Evolutionary conservation across 2,113 vertebrate species (phyloP).

Genomic region (Hipposideros armiger): DNA sequence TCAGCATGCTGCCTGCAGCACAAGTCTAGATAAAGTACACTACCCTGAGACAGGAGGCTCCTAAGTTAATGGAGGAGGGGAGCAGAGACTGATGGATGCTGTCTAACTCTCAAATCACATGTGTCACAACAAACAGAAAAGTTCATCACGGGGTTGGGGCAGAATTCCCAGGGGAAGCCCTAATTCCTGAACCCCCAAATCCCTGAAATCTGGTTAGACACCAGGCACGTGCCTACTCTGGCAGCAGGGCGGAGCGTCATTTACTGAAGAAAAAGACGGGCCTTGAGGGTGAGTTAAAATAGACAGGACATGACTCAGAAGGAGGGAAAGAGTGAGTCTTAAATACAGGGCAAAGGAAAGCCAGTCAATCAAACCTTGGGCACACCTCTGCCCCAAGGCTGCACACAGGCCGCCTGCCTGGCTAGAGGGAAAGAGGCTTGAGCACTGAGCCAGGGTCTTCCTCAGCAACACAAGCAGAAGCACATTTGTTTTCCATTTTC

Average conservation of each 20-base stretch:
- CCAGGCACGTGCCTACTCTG: background rate
- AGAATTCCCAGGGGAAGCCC: background rate
- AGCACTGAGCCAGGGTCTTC: background rate
- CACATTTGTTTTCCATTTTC: slow-evolving; percentile 17
- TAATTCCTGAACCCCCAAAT: background rate
- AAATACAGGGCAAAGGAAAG: slow-evolving; percentile 69
- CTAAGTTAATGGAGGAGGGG: background rate
- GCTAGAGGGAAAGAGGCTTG: background rate
- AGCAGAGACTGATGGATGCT: background rate
- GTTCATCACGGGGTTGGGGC: background rate
- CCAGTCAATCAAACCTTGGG: slow-evolving; percentile 11
- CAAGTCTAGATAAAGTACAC: slow-evolving; percentile 44
- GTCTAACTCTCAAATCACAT: background rate
- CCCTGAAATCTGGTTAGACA: background rate
- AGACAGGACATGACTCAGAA: slow-evolving; percentile 79
- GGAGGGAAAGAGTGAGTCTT: slow-evolving; percentile 41
- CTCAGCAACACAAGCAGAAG: background rate
- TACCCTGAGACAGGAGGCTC: background rate
- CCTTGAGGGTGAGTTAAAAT: slow-evolving; percentile 59
- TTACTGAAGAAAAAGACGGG: slow-evolving; percentile 66
- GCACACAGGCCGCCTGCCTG: background rate
- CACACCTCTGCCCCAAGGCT: slow-evolving; percentile 44
- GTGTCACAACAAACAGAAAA: background rate
- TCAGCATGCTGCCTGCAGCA: background rate
- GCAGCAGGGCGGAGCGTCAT: background rate